Conservation (phyloP, 2,888 invertebrate species). For the Copidosoma aretas region DNA sequence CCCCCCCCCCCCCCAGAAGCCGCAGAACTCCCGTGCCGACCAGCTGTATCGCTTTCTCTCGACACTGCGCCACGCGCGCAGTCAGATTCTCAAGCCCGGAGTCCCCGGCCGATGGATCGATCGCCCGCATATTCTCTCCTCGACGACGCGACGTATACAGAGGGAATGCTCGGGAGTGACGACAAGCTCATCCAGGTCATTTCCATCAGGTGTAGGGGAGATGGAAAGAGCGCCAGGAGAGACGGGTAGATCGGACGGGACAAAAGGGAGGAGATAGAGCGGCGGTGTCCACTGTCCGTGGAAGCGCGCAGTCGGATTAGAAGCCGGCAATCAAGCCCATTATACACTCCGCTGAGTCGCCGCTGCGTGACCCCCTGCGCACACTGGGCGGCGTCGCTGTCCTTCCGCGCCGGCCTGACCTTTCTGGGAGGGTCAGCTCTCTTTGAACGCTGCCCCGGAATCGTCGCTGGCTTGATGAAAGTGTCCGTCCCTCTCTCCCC, state of each 20-base stretch:
- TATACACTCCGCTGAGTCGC: conserved; percentile 60
- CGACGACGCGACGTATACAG: background rate
- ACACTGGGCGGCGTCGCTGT: background rate
- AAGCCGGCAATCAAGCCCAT: conserved; percentile 62
- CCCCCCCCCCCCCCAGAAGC: background rate
- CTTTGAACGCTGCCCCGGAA: background rate
- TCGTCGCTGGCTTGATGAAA: background rate
- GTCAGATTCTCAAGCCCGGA: conserved; percentile 1
- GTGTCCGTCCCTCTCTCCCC: background rate
- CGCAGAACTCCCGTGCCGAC: background rate
- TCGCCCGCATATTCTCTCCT: conserved; percentile 11
- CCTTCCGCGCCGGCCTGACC: background rate
- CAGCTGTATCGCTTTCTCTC: background rate
- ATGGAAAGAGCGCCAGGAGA: conserved; percentile 27
- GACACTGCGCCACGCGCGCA: background rate
- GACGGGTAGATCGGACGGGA: background rate
- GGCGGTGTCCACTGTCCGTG: conserved; percentile 41
- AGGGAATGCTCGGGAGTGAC: conserved; percentile 1
- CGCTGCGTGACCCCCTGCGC: conserved; percentile 59
- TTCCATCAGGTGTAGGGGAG: conserved; percentile 10
- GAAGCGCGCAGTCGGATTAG: conserved; percentile 58
- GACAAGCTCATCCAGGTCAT: conserved; percentile 31
- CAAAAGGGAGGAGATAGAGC: background rate
- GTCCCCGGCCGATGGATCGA: background rate
- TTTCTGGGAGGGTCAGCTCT: too few relatives aligned